Evolutionary conservation across 2,888 invertebrate genomes (phyloP).

Genomic region (Agriopis aurantiaria): DNA sequence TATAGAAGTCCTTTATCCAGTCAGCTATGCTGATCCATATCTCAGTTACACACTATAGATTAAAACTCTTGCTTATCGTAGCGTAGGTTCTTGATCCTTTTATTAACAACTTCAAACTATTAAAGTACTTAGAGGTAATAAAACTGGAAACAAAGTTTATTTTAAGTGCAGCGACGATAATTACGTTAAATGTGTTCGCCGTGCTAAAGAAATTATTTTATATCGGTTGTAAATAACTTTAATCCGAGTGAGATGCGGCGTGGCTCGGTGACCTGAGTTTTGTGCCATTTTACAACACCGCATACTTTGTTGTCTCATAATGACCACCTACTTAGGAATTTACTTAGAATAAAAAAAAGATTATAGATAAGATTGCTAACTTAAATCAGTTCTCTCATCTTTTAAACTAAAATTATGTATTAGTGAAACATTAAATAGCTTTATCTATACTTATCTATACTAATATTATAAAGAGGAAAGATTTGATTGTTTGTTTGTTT

Average conservation of each 20-base stretch:
- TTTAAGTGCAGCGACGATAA: constrained; percentile 70
- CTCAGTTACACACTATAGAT: neutral
- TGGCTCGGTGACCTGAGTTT: constrained; percentile 39
- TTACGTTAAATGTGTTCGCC: constrained; percentile 72
- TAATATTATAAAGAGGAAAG: no score
- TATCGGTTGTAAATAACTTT: constrained; percentile 73
- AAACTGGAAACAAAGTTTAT: constrained; percentile 70
- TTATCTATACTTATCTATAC: no score
- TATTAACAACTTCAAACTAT: constrained; percentile 42
- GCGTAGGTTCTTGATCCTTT: constrained; percentile 24
- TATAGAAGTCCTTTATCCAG: no score
- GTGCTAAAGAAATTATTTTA: constrained; percentile 74
- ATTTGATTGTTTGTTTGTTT: no score
- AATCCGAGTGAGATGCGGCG: constrained; percentile 56
- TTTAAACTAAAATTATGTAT: neutral
- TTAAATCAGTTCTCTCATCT: no score
- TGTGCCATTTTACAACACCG: constrained; percentile 43
- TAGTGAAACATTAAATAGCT: no score
- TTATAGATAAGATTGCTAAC: no score
- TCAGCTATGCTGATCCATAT: neutral
- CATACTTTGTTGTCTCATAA: constrained; percentile 36
- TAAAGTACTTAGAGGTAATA: constrained; percentile 52
- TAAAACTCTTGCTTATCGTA: neutral
- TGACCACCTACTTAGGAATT: constrained; percentile 22
- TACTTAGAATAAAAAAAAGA: neutral